These are phyloP conservation scores for Sphenodon punctatus DNA, from an alignment of 2,797 vertebrate genomes.

Conservation along the genomic window DNA sequence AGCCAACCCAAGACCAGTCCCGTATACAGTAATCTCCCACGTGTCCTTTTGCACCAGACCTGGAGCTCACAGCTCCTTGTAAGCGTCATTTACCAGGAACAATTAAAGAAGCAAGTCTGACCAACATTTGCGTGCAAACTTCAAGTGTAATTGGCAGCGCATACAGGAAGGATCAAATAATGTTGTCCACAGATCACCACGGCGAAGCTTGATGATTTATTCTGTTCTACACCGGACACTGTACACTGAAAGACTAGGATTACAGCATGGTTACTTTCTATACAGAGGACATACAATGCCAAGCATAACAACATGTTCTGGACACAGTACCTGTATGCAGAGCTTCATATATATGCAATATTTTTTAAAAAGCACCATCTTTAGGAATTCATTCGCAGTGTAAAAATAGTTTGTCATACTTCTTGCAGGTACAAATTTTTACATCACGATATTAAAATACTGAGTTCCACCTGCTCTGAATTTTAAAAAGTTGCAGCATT, in stretches of 20 bases:
- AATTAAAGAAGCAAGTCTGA: not conserved
- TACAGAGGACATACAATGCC: not conserved
- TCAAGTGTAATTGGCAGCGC: not conserved
- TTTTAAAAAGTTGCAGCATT: not conserved
- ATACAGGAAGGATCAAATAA: not conserved
- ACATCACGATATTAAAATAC: not conserved
- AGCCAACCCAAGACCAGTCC: too few species aligned
- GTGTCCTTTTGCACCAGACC: not conserved
- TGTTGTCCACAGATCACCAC: not conserved
- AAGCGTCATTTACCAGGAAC: not conserved
- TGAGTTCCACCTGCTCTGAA: not conserved
- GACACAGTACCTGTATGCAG: not conserved
- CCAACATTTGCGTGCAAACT: not conserved
- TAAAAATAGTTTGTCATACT: not conserved
- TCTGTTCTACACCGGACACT: not conserved
- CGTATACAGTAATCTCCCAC: too few species aligned
- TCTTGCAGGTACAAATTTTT: not conserved
- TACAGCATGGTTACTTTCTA: not conserved
- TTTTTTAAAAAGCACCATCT: not conserved
- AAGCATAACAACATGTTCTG: not conserved
- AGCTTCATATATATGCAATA: not conserved
- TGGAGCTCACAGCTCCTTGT: not conserved
- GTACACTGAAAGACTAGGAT: not conserved
- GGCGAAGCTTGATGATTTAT: slow-evolving; percentile 32
- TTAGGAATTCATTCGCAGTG: not conserved